Conservation (phyloP, 2,888 invertebrate species). For the Phrixothrix hirtus region DNA sequence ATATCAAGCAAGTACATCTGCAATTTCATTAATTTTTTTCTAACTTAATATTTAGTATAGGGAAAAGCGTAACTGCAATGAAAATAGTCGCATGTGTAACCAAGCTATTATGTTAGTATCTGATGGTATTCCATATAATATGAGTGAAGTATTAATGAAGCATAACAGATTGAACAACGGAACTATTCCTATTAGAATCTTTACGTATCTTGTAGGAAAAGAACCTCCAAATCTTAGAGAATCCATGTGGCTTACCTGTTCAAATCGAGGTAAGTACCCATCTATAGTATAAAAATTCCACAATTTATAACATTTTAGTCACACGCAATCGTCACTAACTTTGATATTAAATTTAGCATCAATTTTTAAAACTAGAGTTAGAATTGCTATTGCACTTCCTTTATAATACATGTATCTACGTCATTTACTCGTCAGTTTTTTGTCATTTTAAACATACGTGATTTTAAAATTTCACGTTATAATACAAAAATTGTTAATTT, state of each 20-base stretch:
- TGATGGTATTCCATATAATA: slow-evolving; percentile 88
- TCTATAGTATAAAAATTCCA: no score
- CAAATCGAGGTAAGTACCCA: slow-evolving; percentile 85
- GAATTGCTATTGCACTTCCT: no score
- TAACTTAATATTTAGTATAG: slow-evolving; percentile 44
- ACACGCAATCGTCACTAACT: no score
- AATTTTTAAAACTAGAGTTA: no score
- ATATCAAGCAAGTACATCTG: slow-evolving; percentile 60
- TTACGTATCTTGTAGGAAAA: slow-evolving; percentile 93
- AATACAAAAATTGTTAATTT: neutral
- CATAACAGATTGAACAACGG: slow-evolving; percentile 77
- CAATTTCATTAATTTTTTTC: neutral
- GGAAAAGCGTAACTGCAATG: slow-evolving; percentile 58
- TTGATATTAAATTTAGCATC: no score
- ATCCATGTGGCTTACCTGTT: slow-evolving; percentile 93
- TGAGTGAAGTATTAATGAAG: slow-evolving; percentile 80
- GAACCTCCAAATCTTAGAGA: slow-evolving; percentile 90
- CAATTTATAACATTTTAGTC: no score
- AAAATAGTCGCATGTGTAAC: slow-evolving; percentile 71
- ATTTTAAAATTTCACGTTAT: slow-evolving; percentile 5
- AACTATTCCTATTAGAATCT: slow-evolving; percentile 84
- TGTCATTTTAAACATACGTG: no score
- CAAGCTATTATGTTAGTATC: slow-evolving; percentile 96
- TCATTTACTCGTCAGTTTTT: no score
- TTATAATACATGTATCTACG: no score